phyloP scores from a whole-genome alignment of 2,113 vertebrate genomes.

The Poicephalus meyeri region DNA sequence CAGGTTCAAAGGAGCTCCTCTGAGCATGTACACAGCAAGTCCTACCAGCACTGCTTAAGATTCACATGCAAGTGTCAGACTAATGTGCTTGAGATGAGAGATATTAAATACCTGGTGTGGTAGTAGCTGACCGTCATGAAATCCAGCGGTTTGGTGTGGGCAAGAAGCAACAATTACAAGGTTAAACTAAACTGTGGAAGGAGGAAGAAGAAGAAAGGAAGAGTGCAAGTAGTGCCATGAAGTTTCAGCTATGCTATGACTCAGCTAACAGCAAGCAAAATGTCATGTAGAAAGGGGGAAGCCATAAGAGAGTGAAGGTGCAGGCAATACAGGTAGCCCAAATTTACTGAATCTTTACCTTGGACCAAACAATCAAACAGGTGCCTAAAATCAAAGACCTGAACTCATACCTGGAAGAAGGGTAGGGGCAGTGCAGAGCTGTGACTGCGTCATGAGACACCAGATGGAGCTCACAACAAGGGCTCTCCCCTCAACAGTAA shows the following conservation, averaged over 20 bases:
- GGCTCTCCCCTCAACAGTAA: not conserved
- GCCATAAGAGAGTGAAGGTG: not conserved
- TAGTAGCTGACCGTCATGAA: not conserved
- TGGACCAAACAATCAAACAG: not conserved
- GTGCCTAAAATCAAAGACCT: not conserved
- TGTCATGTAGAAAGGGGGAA: not conserved
- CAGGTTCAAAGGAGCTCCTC: not conserved
- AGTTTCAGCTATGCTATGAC: not conserved
- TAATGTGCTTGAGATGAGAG: not conserved
- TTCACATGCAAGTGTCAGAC: not conserved
- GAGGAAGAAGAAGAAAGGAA: not conserved
- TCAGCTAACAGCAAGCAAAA: not conserved
- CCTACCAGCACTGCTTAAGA: not conserved
- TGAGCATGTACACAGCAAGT: not conserved
- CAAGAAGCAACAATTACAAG: not conserved
- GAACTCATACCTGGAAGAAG: not conserved
- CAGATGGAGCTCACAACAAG: conserved; percentile 2
- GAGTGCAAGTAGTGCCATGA: not conserved
- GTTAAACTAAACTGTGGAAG: not conserved
- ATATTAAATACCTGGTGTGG: not conserved
- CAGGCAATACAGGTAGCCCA: not conserved
- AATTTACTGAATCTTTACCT: not conserved
- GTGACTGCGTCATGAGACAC: not conserved
- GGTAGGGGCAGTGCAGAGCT: not conserved
- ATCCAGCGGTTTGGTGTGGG: not conserved